A percentile compares a stretch with the other conserved stretches of the same genome.
Conservation (phyloP, 1,140 invertebrate species). For the Atta texana region DNA sequence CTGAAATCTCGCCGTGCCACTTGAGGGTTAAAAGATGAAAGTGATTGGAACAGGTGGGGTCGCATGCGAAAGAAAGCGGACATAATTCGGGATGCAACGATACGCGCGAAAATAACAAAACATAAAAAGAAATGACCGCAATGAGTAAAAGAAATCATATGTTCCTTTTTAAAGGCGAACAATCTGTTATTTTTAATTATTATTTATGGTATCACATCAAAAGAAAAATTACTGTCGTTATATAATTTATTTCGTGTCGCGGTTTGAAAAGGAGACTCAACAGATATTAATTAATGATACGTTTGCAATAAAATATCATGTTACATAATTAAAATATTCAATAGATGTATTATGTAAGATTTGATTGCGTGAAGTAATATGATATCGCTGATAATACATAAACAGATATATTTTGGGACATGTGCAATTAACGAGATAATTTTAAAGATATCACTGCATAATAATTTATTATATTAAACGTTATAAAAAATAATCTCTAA, state of each 20-base stretch:
- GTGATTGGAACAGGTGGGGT: not conserved
- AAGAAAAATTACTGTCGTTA: conserved; percentile 13
- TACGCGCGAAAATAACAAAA: not conserved
- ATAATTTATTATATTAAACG: conserved; percentile 9
- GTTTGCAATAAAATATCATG: conserved; percentile 31
- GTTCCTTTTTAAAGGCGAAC: not conserved
- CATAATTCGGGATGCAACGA: not conserved
- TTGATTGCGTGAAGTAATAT: not conserved
- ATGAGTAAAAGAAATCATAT: not conserved
- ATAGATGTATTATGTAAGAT: conserved; percentile 45
- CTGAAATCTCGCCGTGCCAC: conserved; percentile 24
- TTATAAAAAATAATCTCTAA: not conserved
- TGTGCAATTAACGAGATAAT: not conserved
- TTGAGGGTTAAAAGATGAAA: conserved; percentile 46
- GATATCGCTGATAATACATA: not conserved
- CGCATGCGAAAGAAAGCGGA: not conserved
- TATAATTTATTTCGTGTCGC: conserved; percentile 18
- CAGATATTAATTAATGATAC: not conserved
- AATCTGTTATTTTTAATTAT: not conserved
- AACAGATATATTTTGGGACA: not conserved
- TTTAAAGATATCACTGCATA: conserved; percentile 4
- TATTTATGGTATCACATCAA: not conserved
- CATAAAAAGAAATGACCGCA: not conserved
- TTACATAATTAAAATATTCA: conserved; percentile 42
- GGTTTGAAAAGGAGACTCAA: conserved; percentile 10